Base-by-base conservation (phyloP, 2,888 invertebrate species). In the Aphelenchoides bicaudatus region DNA sequence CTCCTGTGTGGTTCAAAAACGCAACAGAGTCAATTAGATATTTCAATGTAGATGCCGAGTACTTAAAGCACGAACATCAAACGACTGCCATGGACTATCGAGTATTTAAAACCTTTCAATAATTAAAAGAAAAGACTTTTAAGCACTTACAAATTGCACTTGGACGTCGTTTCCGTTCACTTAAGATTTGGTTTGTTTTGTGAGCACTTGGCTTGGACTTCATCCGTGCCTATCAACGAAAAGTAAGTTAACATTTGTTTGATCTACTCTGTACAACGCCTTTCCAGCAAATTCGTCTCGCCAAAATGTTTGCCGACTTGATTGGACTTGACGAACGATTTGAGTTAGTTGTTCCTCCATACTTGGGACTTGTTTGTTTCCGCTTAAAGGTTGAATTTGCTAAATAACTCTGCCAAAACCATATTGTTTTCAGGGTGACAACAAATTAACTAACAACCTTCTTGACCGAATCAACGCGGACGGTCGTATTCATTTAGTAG, bases 111-210 rank as follows among this genome's bases (percentile, higher is more conserved):
- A n/a, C n/a, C n/a, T n/a, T n/a, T n/a, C n/a, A n/a, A n/a, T n/a
- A n/a, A n/a, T n/a, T n/a, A n/a, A n/a, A n/a, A n/a, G n/a, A n/a
- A n/a, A n/a, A n/a, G 2, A 16, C 21, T 52, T 19, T 68, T 58
- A 59, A 79, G 78, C 75, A 79, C 39, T 62, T 77, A 5, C 79
- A 78, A 74, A 71, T 78, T 23, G 90, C 96, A 2, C 82, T 98
- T 51, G 93, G 93, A 79, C 86, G 96, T 34, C 85, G 96, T 64
- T 98, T 98, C 82, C 86, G 96, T 60, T 89, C 94, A 0, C 84
- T 98, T 64, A 98, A 98, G 80, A 82, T 98, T 30, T 98, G 96
- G 96, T 98, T 96, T 81, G 93, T 94, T 65, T 83, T 98, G 71
- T 84, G 96, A 65, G 88, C 87, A 70, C 92, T 91, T 78, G 96